Evolutionary conservation across 2,797 vertebrate genomes (phyloP).

Genomic region (Pseudochirops cupreus): DNA sequence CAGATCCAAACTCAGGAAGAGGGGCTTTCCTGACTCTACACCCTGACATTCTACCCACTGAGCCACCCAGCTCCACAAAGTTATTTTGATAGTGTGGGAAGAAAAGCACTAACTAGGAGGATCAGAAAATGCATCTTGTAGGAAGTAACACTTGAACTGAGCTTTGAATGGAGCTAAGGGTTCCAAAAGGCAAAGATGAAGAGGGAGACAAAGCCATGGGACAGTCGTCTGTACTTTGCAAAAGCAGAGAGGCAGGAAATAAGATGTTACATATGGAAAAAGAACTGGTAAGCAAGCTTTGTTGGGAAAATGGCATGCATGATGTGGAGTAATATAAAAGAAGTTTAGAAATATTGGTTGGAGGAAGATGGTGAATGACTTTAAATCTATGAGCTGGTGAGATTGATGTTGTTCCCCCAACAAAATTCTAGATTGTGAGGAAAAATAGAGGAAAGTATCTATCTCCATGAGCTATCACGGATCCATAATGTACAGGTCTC

Average conservation of each 20-base stretch:
- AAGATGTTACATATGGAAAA: not conserved
- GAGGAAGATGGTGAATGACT: too few relatives aligned
- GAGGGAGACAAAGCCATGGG: not conserved
- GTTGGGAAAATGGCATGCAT: not conserved
- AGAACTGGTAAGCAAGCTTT: not conserved
- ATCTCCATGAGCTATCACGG: not conserved
- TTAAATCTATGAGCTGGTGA: not conserved
- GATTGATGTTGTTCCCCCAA: not conserved
- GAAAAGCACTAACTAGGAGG: not conserved
- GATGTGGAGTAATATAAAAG: too few relatives aligned
- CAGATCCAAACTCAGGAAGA: too few relatives aligned
- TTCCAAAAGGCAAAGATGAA: not conserved
- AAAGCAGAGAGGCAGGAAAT: not conserved
- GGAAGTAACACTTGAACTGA: not conserved
- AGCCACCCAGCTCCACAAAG: not conserved
- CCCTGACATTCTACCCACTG: not conserved
- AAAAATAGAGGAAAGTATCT: not conserved
- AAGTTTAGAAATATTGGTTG: too few relatives aligned
- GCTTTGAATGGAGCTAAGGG: not conserved
- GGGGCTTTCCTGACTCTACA: not conserved
- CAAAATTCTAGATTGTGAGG: not conserved
- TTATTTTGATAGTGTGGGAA: not conserved
- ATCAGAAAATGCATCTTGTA: not conserved
- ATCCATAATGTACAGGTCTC: not conserved
- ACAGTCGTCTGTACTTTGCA: not conserved